phyloP scores from a whole-genome alignment of 2,113 vertebrate genomes.

The Rostratula benghalensis region DNA sequence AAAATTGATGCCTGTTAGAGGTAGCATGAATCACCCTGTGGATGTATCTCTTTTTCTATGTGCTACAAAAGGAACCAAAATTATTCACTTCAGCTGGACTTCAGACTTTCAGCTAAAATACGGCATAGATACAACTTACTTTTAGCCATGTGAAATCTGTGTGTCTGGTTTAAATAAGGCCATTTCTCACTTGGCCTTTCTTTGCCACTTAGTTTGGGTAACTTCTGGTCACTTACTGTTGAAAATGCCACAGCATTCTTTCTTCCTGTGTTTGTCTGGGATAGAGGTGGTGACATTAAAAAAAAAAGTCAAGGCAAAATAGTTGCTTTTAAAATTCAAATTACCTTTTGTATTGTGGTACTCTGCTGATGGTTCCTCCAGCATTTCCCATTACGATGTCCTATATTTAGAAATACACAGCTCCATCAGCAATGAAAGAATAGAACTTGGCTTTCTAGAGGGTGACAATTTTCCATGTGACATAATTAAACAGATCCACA shows the following conservation, averaged over 20 bases:
- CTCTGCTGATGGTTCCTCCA: neutral
- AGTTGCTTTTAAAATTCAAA: neutral
- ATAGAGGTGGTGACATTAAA: neutral
- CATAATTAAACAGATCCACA: neutral
- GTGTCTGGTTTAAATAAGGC: neutral
- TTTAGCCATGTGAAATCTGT: neutral
- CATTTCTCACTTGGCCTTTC: neutral
- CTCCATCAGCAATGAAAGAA: neutral
- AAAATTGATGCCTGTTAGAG: neutral
- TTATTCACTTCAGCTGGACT: neutral
- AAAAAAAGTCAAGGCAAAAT: neutral
- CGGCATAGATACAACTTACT: neutral
- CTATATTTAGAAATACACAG: neutral
- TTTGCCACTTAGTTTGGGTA: neutral
- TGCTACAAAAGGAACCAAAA: neutral
- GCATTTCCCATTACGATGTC: neutral
- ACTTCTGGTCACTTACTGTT: neutral
- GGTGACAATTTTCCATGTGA: neutral
- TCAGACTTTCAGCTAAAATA: neutral
- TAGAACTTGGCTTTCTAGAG: neutral
- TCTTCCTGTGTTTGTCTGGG: neutral
- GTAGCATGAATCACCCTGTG: neutral
- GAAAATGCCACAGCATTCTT: neutral
- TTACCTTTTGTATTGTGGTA: neutral
- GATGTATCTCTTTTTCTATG: neutral